phyloP scores from a whole-genome alignment of 2,113 vertebrate genomes.

The Fulmarus glacialis region DNA sequence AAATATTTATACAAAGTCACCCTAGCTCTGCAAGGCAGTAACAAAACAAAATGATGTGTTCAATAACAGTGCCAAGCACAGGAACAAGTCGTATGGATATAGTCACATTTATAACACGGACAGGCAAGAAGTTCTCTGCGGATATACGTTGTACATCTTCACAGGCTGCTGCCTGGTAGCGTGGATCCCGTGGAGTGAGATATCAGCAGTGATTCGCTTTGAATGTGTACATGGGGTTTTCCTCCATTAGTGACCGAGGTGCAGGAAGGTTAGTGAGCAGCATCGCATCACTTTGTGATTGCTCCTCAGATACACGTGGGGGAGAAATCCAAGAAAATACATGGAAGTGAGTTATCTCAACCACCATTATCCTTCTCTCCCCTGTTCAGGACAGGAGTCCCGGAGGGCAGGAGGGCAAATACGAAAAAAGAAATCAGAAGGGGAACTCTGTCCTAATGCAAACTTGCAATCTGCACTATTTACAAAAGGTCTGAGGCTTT shows the following conservation, averaged over 20 bases:
- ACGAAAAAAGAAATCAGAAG: background rate
- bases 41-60: background rate
- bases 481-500: background rate
- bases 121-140: background rate
- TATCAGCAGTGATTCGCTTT: background rate
- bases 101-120: background rate
- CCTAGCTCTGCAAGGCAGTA: background rate
- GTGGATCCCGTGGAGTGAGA: background rate
- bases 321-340: background rate
- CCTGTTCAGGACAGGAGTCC: background rate
- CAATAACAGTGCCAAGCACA: background rate
- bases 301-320: rapidly evolving
- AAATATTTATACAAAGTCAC: background rate
- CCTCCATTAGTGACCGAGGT: background rate
- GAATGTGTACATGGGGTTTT: background rate
- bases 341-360: background rate
- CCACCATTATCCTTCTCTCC: background rate
- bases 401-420: background rate
- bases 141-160: background rate
- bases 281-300: background rate
- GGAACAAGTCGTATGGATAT: background rate
- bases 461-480: background rate
- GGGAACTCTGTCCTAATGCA: background rate
- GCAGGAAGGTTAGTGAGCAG: background rate
- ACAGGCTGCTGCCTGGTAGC: background rate